Conservation (phyloP, 2,113 vertebrate species). For the Stictonetta naevosa region DNA sequence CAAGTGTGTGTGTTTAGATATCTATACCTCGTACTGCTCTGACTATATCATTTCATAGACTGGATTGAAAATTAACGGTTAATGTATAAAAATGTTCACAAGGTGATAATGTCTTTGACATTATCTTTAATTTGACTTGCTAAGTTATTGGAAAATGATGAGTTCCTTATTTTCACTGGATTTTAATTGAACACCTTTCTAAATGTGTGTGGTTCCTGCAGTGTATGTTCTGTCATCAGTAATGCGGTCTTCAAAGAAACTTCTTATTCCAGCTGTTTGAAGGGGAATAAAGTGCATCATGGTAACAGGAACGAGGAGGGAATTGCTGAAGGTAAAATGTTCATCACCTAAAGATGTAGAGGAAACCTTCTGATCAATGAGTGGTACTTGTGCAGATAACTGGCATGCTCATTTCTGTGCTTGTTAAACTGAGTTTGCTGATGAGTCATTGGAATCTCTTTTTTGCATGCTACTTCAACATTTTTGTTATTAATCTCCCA, state of each 20-base stretch:
- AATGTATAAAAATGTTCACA: neutral
- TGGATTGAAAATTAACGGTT: neutral
- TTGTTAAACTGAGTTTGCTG: neutral
- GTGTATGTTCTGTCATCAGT: neutral
- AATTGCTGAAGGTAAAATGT: neutral
- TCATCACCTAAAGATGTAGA: neutral
- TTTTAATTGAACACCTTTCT: neutral
- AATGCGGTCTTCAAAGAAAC: neutral
- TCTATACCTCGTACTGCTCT: neutral
- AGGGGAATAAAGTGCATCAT: neutral
- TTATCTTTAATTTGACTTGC: neutral
- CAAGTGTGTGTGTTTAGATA: neutral
- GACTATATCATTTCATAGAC: neutral
- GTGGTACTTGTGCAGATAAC: neutral
- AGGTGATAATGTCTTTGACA: neutral
- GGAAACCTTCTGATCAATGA: rapidly evolving
- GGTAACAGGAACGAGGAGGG: neutral
- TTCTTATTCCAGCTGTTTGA: neutral
- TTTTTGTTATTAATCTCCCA: neutral
- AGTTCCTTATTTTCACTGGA: neutral
- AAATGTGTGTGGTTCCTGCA: neutral
- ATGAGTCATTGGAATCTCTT: neutral
- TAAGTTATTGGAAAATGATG: neutral
- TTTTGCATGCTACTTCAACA: neutral
- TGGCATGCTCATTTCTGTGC: neutral